A percentile compares a stretch with the other conserved stretches of the same genome.
These are phyloP conservation scores for Drosophila navojoa DNA, from an alignment of 1,140 invertebrate species.

Conservation along the genomic window DNA sequence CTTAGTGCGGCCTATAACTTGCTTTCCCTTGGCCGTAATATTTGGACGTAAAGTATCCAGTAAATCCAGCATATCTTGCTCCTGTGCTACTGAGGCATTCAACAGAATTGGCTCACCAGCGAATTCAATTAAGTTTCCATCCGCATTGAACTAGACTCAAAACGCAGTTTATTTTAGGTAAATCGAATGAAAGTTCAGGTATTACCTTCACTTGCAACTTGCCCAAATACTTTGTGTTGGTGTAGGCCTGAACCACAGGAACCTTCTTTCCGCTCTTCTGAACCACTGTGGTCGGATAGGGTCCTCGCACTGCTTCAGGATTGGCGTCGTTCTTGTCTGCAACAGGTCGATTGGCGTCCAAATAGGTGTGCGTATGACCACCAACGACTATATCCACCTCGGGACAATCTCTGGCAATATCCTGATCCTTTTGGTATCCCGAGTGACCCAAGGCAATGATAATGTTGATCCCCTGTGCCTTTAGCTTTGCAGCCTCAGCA, in stretches of 20 bases:
- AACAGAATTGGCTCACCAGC: slow-evolving; percentile 92
- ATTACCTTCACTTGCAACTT: slow-evolving; percentile 85
- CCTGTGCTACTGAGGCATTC: slow-evolving; percentile 87
- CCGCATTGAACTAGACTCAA: slow-evolving; percentile 86
- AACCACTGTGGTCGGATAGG: slow-evolving; percentile 90
- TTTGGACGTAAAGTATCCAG: slow-evolving; percentile 87
- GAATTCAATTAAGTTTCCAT: slow-evolving; percentile 89
- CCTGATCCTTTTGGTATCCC: slow-evolving; percentile 90
- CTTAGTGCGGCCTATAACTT: slow-evolving; percentile 87
- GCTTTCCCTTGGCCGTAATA: slow-evolving; percentile 85
- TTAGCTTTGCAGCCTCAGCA: slow-evolving; percentile 88
- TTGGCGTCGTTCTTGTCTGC: slow-evolving; percentile 55
- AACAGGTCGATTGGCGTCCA: slow-evolving; percentile 89
- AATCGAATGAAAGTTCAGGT: not conserved
- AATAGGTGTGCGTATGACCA: slow-evolving; percentile 94
- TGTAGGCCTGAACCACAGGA: slow-evolving; percentile 95
- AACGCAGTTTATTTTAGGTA: not conserved
- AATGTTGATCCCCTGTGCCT: slow-evolving; percentile 89
- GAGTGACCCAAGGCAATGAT: slow-evolving; percentile 96
- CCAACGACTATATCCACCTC: slow-evolving; percentile 95
- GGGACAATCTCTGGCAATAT: slow-evolving; percentile 91
- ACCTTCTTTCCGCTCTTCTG: slow-evolving; percentile 89
- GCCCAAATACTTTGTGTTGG: slow-evolving; percentile 96
- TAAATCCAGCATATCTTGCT: slow-evolving; percentile 87
- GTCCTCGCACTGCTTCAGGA: slow-evolving; percentile 85